Percentiles rank a stretch among this genome's conserved stretches.
These are phyloP conservation scores for Metellina segmentata DNA, from an alignment of 2,888 invertebrate genomes.

Conservation along the genomic window DNA sequence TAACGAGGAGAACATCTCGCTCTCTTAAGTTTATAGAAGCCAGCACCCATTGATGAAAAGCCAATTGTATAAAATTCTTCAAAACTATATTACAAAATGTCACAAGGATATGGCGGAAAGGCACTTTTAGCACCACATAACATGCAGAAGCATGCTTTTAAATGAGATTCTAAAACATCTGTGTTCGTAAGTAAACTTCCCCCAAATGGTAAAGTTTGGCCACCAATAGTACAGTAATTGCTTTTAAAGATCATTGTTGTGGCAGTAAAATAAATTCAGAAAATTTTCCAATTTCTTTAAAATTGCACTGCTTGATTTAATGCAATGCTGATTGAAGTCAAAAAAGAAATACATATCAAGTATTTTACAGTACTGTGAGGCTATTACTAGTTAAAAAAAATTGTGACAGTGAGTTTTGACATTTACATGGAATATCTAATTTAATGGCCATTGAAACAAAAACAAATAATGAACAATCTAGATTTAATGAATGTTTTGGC, in stretches of 20 bases:
- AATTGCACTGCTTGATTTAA: no score
- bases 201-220: background rate
- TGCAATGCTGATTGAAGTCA: no score
- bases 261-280: no score
- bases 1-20: conserved; percentile 65
- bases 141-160: conserved; percentile 53
- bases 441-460: conserved; percentile 57
- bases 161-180: conserved; percentile 69
- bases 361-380: no score
- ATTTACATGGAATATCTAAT: background rate
- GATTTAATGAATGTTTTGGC: conserved; percentile 67
- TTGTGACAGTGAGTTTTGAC: no score
- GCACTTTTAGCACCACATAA: conserved; percentile 67
- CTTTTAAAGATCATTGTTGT: no score
- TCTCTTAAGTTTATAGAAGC: conserved; percentile 56
- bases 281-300: no score
- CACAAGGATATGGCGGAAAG: conserved; percentile 65
- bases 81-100: conserved; percentile 60
- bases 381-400: no score
- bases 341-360: no score
- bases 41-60: conserved; percentile 70
- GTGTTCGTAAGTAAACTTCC: conserved; percentile 8
- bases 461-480: conserved; percentile 55
- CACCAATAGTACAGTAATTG: background rate
- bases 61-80: conserved; percentile 64